Base-by-base conservation (phyloP, 37 sponge, comb jelly and placozoan genomes). In the Dysidea cf. avara region DNA sequence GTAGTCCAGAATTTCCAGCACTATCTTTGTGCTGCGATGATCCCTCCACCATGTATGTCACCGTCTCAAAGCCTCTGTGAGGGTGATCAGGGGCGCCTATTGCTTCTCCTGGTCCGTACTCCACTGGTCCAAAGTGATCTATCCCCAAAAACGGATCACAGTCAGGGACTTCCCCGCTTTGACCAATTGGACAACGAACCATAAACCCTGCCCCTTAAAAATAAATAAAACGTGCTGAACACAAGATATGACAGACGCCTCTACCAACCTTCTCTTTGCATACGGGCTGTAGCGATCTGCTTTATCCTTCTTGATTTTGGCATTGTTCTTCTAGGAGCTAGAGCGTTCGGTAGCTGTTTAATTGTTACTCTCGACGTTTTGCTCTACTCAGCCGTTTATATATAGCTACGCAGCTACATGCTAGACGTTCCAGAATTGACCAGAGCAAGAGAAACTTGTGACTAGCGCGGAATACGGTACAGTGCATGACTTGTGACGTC, bases 1-100 rank as follows among this genome's bases (percentile, higher is more conserved):
- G 69, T 0, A 34, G 31, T 12, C 90, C 90, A 20, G 64, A 59
- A 51, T 89, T 84, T 25, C 90, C 90, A 18, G 77, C 85, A 39
- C 85, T 85, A 37, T 89, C 90, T 48, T 85, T 63, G 77, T 89
- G 90, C 57, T 82, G 52, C 28, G 25, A 34, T 18, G 46, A 32
- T 0, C 86, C 90, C 0, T 70, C 78, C 7, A 87, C 64, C 4
- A 87, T 63, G 74, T 89, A 89, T 30, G 77, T 66, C 21, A 89
- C 90, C 7, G 94, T 93, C 46, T 93, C 94, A 67, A 93, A 93
- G 16, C 94, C 94, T 17, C 94, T 62, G 63, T 93, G 94, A 13
- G 94, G 94, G 33, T 93, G 94, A 64, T 93, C 94, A 24, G 90
- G 94, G 35, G 87, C 88, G 2, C 94, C 94, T 14, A 87, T 66